These are phyloP conservation scores for Acrocephalus kingi DNA, from an alignment of 2,113 vertebrate genomes.

Conservation along the genomic window DNA sequence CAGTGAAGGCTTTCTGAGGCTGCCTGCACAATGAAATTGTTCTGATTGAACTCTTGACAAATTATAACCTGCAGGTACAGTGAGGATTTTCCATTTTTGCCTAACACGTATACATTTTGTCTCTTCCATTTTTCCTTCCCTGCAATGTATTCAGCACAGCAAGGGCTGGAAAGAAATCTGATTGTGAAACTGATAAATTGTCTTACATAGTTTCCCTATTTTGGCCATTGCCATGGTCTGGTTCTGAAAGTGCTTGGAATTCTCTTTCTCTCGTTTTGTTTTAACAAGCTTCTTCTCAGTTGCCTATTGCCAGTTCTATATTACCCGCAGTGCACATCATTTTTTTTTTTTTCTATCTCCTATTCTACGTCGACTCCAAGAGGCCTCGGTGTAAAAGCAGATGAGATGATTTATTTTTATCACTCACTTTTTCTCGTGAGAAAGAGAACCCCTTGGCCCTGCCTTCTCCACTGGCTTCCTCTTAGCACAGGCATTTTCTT, in stretches of 20 bases:
- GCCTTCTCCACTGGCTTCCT: background rate
- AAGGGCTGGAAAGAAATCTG: slow-evolving; percentile 64
- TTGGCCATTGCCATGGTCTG: slow-evolving; percentile 66
- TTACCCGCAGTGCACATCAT: background rate
- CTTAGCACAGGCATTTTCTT: background rate
- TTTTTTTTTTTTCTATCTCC: background rate
- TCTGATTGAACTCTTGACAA: slow-evolving; percentile 52
- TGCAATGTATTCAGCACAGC: slow-evolving; percentile 49
- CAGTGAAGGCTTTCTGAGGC: background rate
- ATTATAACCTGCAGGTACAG: slow-evolving; percentile 40
- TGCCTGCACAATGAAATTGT: background rate
- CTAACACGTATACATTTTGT: slow-evolving; percentile 9
- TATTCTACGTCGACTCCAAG: background rate
- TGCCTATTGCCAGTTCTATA: background rate
- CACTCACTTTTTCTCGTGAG: background rate
- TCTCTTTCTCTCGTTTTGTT: slow-evolving; percentile 58
- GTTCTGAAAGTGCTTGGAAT: slow-evolving; percentile 64
- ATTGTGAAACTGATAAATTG: slow-evolving; percentile 72
- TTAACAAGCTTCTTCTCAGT: slow-evolving; percentile 28
- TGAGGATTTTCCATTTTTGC: slow-evolving; percentile 55
- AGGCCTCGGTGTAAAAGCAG: background rate
- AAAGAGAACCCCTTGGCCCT: slow-evolving; percentile 11
- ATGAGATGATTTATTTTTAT: slow-evolving; percentile 47
- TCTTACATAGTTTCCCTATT: slow-evolving; percentile 72
- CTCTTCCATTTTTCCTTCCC: slow-evolving; percentile 45